Percentiles rank a stretch among this genome's conserved stretches.
These are phyloP conservation scores for Champsocephalus gunnari DNA, from an alignment of 2,797 vertebrate genomes.

Conservation along the genomic window DNA sequence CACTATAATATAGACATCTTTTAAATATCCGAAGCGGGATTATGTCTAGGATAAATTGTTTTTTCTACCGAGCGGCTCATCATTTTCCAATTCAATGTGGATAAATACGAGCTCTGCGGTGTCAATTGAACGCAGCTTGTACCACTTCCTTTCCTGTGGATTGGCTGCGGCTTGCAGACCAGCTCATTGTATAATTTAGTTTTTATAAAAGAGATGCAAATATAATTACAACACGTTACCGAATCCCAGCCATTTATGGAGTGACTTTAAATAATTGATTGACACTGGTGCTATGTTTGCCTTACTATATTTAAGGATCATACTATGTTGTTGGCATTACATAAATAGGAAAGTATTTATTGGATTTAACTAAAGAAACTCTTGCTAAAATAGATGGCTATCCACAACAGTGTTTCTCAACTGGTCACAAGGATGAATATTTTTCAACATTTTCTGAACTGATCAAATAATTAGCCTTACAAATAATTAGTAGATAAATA, in stretches of 20 bases:
- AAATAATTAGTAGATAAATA: too few species aligned
- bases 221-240: background rate
- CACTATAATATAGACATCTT: rapidly evolving
- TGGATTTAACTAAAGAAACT: background rate
- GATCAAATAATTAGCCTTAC: too few species aligned
- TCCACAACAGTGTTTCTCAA: slow-evolving; percentile 1
- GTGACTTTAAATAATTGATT: background rate
- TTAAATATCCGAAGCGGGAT: rapidly evolving
- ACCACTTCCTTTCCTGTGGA: background rate
- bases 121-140: rapidly evolving
- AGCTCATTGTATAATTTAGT: rapidly evolving
- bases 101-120: background rate
- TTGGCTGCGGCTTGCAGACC: slow-evolving; percentile 9
- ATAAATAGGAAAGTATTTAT: background rate
- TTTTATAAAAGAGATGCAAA: background rate
- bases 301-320: background rate
- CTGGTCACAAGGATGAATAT: background rate
- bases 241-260: background rate
- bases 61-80: rapidly evolving
- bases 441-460: background rate
- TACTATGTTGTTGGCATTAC: background rate
- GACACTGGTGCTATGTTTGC: background rate
- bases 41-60: rapidly evolving
- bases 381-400: background rate
- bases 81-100: rapidly evolving